A percentile compares a stretch with the other conserved stretches of the same genome.
phyloP scores from a whole-genome alignment of 2,888 invertebrate genomes.

The Acleris sparsana region DNA sequence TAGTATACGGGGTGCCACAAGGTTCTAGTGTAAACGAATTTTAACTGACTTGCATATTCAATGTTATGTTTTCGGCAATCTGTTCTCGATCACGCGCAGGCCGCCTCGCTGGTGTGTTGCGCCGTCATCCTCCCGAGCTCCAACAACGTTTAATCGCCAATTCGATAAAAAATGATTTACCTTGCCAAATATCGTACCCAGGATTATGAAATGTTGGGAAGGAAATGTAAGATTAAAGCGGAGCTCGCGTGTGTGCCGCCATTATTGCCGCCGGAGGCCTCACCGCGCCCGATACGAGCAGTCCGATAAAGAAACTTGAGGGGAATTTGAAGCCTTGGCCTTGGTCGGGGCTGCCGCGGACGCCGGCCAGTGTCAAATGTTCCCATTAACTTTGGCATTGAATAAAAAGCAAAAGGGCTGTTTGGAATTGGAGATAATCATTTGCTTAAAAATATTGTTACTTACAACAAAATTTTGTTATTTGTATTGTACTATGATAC shows the following conservation, averaged over 20 bases:
- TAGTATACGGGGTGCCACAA: too few species aligned
- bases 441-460: not conserved
- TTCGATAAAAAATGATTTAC: constrained; percentile 18
- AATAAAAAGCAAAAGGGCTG: constrained; percentile 6
- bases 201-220: constrained; percentile 28
- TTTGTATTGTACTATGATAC: too few species aligned
- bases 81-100: too few species aligned
- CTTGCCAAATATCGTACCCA: constrained; percentile 24
- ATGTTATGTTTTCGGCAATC: not conserved
- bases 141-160: constrained; percentile 6
- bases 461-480: too few species aligned
- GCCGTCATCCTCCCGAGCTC: not conserved
- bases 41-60: not conserved
- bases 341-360: constrained; percentile 42
- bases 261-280: constrained; percentile 65
- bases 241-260: constrained; percentile 65
- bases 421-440: not conserved
- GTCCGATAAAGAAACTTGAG: constrained; percentile 60
- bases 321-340: constrained; percentile 57
- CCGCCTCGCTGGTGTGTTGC: too few species aligned
- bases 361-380: constrained; percentile 34
- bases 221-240: constrained; percentile 50
- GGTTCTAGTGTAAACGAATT: not conserved
- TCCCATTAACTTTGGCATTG: constrained; percentile 29
- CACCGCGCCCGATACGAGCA: constrained; percentile 65